Evolutionary conservation across 2,113 vertebrate species (phyloP).

Genomic region (Aspidoscelis tigris): DNA sequence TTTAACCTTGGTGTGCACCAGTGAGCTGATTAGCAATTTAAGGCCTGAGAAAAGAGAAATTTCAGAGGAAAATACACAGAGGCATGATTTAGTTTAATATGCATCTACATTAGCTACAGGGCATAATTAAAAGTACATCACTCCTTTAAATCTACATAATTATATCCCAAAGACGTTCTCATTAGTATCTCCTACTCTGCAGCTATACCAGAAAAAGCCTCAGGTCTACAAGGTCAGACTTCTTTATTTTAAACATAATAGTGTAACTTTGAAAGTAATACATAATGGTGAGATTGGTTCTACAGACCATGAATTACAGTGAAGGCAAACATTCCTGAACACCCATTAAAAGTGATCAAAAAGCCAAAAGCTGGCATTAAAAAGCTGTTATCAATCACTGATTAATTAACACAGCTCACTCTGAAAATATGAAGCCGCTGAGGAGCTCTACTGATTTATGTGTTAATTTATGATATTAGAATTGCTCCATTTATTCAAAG

Average conservation of each 20-base stretch:
- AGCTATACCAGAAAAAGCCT: conserved; percentile 53
- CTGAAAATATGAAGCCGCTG: not conserved
- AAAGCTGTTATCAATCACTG: conserved; percentile 9
- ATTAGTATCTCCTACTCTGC: conserved; percentile 61
- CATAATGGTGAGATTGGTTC: not conserved
- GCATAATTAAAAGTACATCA: conserved; percentile 73
- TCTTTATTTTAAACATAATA: conserved; percentile 52
- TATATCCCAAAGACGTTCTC: conserved; percentile 69
- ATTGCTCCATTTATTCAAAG: not conserved
- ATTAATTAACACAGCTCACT: not conserved
- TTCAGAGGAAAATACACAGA: conserved; percentile 64
- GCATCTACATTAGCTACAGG: conserved; percentile 61
- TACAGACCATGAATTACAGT: not conserved
- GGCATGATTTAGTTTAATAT: conserved; percentile 60
- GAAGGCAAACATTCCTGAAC: not conserved
- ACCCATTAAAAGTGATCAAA: conserved; percentile 1
- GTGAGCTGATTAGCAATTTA: conserved; percentile 59
- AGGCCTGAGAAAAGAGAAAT: conserved; percentile 58
- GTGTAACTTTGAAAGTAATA: conserved; percentile 47
- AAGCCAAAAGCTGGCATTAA: conserved; percentile 7
- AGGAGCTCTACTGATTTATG: not conserved
- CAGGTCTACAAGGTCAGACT: conserved; percentile 48
- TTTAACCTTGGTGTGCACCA: conserved; percentile 56
- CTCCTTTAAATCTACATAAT: conserved; percentile 74
- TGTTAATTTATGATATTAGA: conserved; percentile 14